Evolutionary conservation across 2,888 invertebrate species (phyloP).

Genomic region (Oasisia sp.): DNA sequence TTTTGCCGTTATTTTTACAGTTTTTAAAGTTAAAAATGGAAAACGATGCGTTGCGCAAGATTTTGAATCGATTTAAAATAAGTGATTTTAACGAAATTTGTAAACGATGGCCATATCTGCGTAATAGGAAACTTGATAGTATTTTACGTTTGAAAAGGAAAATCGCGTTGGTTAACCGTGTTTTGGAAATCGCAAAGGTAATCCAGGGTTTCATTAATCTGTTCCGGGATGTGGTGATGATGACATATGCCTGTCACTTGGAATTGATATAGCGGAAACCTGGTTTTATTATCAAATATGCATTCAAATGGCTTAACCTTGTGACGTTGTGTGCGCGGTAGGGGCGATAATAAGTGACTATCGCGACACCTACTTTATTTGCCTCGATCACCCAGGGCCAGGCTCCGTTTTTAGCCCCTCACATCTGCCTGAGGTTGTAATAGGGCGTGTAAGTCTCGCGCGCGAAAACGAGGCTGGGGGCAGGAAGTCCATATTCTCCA

Average conservation of each 20-base stretch:
- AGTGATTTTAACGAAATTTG: conserved; percentile 1
- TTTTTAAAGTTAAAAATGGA: background rate
- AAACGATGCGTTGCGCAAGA: background rate
- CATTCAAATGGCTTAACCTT: no score
- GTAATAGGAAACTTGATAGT: conserved; percentile 2
- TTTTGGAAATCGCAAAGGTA: background rate
- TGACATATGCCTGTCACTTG: no score
- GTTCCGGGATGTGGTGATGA: background rate
- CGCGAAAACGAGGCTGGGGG: no score
- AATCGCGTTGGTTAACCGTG: background rate
- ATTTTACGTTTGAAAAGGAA: conserved; percentile 9
- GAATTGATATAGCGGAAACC: background rate
- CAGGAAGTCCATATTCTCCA: no score
- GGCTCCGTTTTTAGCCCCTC: no score
- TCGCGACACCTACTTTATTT: background rate
- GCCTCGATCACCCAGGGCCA: background rate
- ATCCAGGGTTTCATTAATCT: background rate
- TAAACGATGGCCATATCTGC: background rate
- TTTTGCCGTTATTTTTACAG: background rate
- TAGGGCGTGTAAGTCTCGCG: no score
- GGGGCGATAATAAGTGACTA: background rate
- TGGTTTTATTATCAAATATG: background rate
- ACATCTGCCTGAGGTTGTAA: no score
- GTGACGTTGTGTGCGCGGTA: background rate
- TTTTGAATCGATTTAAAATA: conserved; percentile 17